Evolutionary conservation across 2,797 vertebrate species (phyloP).

Genomic region (Sarcophilus harrisii): DNA sequence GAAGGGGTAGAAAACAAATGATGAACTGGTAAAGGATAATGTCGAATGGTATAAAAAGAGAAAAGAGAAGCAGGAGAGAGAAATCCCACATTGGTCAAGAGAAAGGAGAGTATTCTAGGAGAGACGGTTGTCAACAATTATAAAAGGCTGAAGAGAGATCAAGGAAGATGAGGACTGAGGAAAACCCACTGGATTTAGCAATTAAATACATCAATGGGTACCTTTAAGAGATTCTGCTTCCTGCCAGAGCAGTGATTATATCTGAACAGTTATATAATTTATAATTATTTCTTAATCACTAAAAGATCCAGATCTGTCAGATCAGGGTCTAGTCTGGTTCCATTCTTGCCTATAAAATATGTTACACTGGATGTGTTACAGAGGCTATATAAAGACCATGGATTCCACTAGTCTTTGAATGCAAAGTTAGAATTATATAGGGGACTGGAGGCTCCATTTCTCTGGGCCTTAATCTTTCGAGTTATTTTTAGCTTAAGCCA

Average conservation of each 20-base stretch:
- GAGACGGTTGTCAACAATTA: too few species aligned
- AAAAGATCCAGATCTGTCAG: not conserved
- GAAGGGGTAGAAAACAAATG: not conserved
- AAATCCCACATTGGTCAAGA: not conserved
- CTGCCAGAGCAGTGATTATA: not conserved
- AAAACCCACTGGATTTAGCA: too few species aligned
- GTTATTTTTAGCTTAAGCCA: not conserved
- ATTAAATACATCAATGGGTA: too few species aligned
- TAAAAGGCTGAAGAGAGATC: too few species aligned
- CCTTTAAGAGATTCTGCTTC: not conserved
- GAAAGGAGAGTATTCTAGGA: not conserved
- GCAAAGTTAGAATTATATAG: not conserved
- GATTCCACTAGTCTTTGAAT: not conserved
- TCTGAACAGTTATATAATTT: not conserved
- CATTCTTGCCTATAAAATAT: too few species aligned
- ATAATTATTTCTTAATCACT: not conserved
- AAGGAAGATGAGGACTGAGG: too few species aligned
- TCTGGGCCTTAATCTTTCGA: not conserved
- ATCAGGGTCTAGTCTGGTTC: not conserved
- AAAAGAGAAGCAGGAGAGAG: not conserved
- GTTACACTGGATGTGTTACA: not conserved
- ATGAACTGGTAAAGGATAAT: not conserved
- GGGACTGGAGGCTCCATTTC: not conserved
- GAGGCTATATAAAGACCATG: not conserved
- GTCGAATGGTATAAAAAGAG: not conserved